phyloP scores from a whole-genome alignment of 2,888 invertebrate species.

The Atrina japonica region DNA sequence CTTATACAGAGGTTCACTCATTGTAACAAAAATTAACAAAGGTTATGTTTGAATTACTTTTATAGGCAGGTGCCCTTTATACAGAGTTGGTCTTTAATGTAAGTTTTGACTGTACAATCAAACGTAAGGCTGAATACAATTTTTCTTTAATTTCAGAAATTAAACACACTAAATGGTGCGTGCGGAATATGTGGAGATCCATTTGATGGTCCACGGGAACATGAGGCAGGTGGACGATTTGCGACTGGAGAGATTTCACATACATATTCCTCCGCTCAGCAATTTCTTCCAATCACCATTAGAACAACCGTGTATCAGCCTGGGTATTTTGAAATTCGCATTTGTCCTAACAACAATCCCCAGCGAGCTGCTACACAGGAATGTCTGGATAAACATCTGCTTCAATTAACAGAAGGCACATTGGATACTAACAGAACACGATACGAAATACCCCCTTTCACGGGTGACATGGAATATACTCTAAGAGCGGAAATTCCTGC shows the following conservation, averaged over 20 bases:
- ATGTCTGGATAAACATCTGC: slow-evolving; percentile 68
- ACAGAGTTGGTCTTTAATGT: too few relatives aligned
- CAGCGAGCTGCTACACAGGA: slow-evolving; percentile 64
- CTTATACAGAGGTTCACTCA: too few relatives aligned
- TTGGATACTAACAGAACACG: neutral
- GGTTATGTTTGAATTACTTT: too few relatives aligned
- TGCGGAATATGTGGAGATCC: slow-evolving; percentile 93
- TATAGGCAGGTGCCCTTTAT: too few relatives aligned
- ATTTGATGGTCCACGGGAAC: slow-evolving; percentile 79
- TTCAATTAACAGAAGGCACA: slow-evolving; percentile 46
- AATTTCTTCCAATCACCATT: slow-evolving; percentile 65
- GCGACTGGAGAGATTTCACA: slow-evolving; percentile 71
- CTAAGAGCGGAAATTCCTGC: slow-evolving; percentile 45
- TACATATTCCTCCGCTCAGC: slow-evolving; percentile 64
- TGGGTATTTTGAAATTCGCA: slow-evolving; percentile 76
- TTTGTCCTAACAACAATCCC: slow-evolving; percentile 69
- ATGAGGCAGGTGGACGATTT: slow-evolving; percentile 74
- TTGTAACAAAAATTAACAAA: too few relatives aligned
- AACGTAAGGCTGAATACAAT: too few relatives aligned
- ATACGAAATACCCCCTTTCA: neutral
- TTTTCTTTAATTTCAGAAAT: slow-evolving; percentile 3
- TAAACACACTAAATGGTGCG: slow-evolving; percentile 1
- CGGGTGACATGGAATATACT: slow-evolving; percentile 1
- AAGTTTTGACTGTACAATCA: too few relatives aligned
- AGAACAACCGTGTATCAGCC: slow-evolving; percentile 75